Percentiles rank a stretch among this genome's conserved stretches.
Conservation (phyloP, 2,888 invertebrate genomes). For the Sphaerophoria taeniata region DNA sequence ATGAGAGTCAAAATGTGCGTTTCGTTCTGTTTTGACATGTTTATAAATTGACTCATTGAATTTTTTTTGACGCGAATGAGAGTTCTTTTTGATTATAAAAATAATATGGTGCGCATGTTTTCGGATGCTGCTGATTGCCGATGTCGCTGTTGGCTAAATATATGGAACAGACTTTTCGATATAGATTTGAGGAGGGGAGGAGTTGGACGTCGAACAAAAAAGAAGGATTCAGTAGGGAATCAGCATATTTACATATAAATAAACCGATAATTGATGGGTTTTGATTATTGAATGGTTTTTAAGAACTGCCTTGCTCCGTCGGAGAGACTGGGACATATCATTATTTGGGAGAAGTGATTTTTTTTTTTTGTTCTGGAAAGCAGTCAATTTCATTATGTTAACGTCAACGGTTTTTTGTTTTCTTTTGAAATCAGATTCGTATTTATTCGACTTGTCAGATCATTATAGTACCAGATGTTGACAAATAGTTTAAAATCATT, state of each 20-base stretch:
- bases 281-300: constrained; percentile 66
- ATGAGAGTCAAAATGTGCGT: constrained; percentile 35
- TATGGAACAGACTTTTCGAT: background rate
- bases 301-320: constrained; percentile 35
- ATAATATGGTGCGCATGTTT: background rate
- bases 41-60: constrained; percentile 71
- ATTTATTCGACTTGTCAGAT: too few relatives aligned
- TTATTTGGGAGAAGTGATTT: constrained; percentile 28
- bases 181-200: background rate
- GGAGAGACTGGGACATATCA: constrained; percentile 19
- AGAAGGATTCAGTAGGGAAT: constrained; percentile 16
- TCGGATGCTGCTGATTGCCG: background rate
- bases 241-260: constrained; percentile 68
- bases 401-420: background rate
- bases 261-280: constrained; percentile 74
- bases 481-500: too few relatives aligned
- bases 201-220: background rate
- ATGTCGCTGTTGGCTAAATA: background rate
- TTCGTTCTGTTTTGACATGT: constrained; percentile 71
- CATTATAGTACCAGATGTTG: too few relatives aligned
- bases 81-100: constrained; percentile 13
- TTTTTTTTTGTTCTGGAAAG: background rate
- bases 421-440: too few relatives aligned
- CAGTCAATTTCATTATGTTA: background rate
- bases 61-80: constrained; percentile 14